A percentile compares a stretch with the other conserved stretches of the same genome.
Conservation (phyloP, 2,113 vertebrate genomes). For the Phyllostomus hastatus region DNA sequence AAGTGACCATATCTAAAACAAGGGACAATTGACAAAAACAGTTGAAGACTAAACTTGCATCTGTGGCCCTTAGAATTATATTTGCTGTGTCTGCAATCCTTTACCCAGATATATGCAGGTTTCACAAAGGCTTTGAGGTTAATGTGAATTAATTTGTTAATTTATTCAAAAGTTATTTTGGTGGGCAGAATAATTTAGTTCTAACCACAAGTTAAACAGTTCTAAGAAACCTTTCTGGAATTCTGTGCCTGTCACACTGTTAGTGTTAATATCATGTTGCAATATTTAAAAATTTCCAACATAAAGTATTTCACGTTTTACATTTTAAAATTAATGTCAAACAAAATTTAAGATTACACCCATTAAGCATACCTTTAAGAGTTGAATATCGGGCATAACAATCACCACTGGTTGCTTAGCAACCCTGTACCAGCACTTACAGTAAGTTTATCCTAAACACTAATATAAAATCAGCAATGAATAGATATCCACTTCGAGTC, state of each 20-base stretch:
- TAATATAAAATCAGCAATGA: conserved; percentile 40
- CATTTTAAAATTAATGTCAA: conserved; percentile 74
- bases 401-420: conserved; percentile 79
- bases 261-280: conserved; percentile 47
- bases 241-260: conserved; percentile 42
- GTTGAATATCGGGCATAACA: conserved; percentile 52
- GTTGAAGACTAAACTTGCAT: conserved; percentile 1
- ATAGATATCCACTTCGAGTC: not conserved
- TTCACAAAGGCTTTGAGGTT: conserved; percentile 58
- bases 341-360: conserved; percentile 63
- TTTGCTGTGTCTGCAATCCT: conserved; percentile 35
- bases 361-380: conserved; percentile 73
- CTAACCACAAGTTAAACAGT: conserved; percentile 74
- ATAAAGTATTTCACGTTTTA: conserved; percentile 71
- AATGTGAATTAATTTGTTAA: conserved; percentile 76
- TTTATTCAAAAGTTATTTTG: conserved; percentile 80
- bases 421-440: conserved; percentile 68
- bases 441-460: conserved; percentile 64
- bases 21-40: not conserved
- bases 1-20: not conserved
- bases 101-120: conserved; percentile 36
- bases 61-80: not conserved
- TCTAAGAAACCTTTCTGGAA: conserved; percentile 70
- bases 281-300: conserved; percentile 75
- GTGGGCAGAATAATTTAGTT: conserved; percentile 74